A percentile compares a stretch with the other conserved stretches of the same genome.
Evolutionary conservation across 2,113 vertebrate species (phyloP).

Genomic region (Okapia johnstoni): DNA sequence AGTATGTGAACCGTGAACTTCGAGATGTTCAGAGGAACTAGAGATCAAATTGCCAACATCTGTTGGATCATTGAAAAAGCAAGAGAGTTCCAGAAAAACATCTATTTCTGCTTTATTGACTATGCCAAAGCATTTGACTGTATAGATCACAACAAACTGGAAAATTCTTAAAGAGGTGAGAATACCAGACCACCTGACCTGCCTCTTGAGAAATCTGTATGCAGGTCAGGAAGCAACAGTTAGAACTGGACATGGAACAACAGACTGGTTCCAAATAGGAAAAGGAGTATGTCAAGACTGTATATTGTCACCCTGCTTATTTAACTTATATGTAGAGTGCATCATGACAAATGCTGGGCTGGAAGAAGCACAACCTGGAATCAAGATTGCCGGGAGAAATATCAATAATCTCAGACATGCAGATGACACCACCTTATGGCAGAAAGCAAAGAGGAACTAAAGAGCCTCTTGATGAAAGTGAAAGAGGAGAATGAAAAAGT

Average conservation of each 20-base stretch:
- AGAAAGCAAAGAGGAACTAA: background rate
- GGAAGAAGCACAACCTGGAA: background rate
- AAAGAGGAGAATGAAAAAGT: background rate
- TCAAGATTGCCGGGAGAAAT: background rate
- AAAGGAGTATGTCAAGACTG: accelerated
- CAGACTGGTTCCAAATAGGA: background rate
- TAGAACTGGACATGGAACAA: background rate
- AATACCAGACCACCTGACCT: background rate
- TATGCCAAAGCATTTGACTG: background rate
- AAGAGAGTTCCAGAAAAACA: background rate
- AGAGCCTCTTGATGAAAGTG: background rate
- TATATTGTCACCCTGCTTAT: background rate
- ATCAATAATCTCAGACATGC: background rate
- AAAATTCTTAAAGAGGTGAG: background rate
- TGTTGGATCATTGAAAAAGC: background rate
- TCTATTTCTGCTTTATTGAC: background rate
- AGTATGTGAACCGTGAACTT: background rate
- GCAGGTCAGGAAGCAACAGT: background rate
- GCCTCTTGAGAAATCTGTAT: background rate
- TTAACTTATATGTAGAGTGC: background rate
- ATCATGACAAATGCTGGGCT: background rate
- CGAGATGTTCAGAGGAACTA: background rate
- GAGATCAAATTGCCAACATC: background rate
- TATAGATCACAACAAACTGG: background rate
- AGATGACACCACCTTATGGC: background rate